A percentile compares a stretch with the other conserved stretches of the same genome.
Evolutionary conservation across 2,797 vertebrate species (phyloP).

Genomic region (Crenuchus spilurus): DNA sequence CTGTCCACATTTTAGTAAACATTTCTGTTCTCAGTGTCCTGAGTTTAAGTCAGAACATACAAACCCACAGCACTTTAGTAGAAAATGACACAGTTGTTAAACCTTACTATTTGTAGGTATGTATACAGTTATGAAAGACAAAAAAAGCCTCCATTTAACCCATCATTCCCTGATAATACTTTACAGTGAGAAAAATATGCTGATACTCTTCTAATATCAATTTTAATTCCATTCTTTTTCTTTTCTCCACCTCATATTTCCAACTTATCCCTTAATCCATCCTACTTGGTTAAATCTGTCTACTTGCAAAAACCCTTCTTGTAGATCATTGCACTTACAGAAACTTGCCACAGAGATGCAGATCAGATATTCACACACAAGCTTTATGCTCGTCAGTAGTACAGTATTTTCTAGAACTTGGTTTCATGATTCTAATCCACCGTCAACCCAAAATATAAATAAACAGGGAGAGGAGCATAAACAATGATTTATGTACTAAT

Average conservation of each 20-base stretch:
- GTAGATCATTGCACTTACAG: constrained; percentile 28
- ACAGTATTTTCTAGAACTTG: constrained; percentile 50
- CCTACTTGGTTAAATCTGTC: constrained; percentile 3
- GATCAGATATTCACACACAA: constrained; percentile 49
- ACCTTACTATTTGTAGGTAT: constrained; percentile 38
- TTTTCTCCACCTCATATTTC: constrained; percentile 1
- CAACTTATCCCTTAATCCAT: not conserved
- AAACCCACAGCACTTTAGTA: constrained; percentile 50
- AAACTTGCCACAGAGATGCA: constrained; percentile 36
- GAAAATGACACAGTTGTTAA: constrained; percentile 44
- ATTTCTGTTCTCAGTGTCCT: constrained; percentile 18
- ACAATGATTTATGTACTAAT: constrained; percentile 18
- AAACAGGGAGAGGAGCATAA: constrained; percentile 27
- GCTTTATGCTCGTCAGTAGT: constrained; percentile 56
- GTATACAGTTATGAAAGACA: constrained; percentile 33
- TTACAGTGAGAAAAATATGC: constrained; percentile 42
- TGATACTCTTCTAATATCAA: constrained; percentile 21
- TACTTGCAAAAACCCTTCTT: constrained; percentile 21
- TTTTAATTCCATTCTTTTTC: constrained; percentile 9
- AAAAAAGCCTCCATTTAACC: constrained; percentile 16
- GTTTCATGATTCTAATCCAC: constrained; percentile 32
- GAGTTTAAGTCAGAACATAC: constrained; percentile 43
- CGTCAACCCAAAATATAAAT: constrained; percentile 33
- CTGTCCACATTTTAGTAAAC: not conserved
- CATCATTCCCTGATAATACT: constrained; percentile 46